Percentiles rank a stretch among this genome's conserved stretches.
These are phyloP conservation scores for Etheostoma spectabile DNA, from an alignment of 2,113 vertebrate species.

Conservation along the genomic window DNA sequence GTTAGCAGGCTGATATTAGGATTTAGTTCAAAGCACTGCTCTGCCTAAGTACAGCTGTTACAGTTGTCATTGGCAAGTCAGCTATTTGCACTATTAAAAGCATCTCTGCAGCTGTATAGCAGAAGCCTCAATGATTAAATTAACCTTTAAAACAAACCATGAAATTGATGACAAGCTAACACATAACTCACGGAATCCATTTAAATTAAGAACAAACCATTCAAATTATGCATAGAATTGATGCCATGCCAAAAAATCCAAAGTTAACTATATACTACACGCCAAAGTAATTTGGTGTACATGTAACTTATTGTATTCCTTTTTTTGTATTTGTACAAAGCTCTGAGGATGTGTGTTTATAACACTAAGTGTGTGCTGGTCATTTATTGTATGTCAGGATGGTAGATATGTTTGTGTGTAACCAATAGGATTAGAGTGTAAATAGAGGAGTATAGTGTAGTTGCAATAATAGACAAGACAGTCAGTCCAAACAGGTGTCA, in stretches of 20 bases:
- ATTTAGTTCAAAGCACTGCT: conserved; percentile 12
- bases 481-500: neutral
- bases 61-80: conserved; percentile 8
- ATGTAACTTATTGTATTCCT: conserved; percentile 3
- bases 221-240: conserved; percentile 46
- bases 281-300: neutral
- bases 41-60: neutral
- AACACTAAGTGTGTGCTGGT: neutral
- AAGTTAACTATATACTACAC: neutral
- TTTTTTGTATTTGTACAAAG: neutral
- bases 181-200: conserved; percentile 55
- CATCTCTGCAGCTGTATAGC: conserved; percentile 28
- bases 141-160: conserved; percentile 51
- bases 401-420: conserved; percentile 9
- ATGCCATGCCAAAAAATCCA: conserved; percentile 21
- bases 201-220: conserved; percentile 49
- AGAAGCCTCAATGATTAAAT: conserved; percentile 46
- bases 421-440: conserved; percentile 29
- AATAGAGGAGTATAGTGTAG: conserved; percentile 19
- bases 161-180: conserved; percentile 70
- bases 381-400: conserved; percentile 4
- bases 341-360: conserved; percentile 5
- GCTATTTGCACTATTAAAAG: conserved; percentile 42
- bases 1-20: neutral
- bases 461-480: neutral